Base-by-base conservation (phyloP, 2,888 invertebrate species). In the Drosophila multiciliata region DNA sequence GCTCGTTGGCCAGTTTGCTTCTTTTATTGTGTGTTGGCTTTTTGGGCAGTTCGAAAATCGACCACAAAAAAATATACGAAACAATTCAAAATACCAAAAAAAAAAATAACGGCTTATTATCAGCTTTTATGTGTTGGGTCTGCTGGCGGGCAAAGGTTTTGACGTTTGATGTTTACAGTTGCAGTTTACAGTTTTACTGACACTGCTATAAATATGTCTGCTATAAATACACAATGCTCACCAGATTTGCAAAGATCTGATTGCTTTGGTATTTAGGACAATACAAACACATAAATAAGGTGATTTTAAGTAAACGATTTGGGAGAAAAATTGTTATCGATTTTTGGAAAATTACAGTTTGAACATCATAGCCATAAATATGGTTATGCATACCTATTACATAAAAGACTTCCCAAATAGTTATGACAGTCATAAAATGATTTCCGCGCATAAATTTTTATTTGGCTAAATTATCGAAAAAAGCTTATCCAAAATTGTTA, bases 101-200 rank as follows among this genome's bases (percentile, higher is more conserved):
- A 68, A 66, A 35, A 61, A 74, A 85, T 81, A 86, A 76, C 87
- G 63, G 83, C 87, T 89, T 85, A 85, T 85, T 85, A 85, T 80
- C 82, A 64, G 69, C 73, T 59, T 83, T 79, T 83, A 84, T 83
- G 74, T 66, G 82, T 66, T 83, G 70, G 55, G n/a, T 49, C 65
- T 52, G 87, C 87, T 62, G 23, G 75, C 65, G 84, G 82, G 62
- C 69, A 77, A 73, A 72, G 72, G 69, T 67, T 54, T 55, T 50
- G 11, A 42, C n/a, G 26, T 52, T 50, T 33, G 20, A 49, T 60
- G 60, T 66, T 72, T 54, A 66, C 66, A 58, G 75, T 72, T 54
- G 64, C 66, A 32, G 66, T 33, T 54, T 15, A 57, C 54, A 64
- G 66, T 59, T 72, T 40, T 59, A 63, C 52, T 42, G 52, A 9